phyloP scores from a whole-genome alignment of 2,113 vertebrate species.

The Phoenicopterus ruber region DNA sequence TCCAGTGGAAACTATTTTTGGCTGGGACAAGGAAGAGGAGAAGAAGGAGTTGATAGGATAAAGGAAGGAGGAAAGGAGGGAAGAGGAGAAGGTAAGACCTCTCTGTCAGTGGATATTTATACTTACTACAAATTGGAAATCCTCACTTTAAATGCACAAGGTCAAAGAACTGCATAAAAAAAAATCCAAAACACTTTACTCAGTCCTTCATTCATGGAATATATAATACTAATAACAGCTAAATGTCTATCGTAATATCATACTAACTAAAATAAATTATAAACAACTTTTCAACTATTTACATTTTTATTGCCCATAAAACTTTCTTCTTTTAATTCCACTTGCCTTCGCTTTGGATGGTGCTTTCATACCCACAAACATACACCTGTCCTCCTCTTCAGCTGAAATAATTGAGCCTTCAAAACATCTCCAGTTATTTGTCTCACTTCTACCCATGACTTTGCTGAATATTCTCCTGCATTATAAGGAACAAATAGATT shows the following conservation, averaged over 20 bases:
- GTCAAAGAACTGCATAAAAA: not conserved
- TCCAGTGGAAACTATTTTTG: not conserved
- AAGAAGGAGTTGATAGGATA: not conserved
- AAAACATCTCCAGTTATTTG: not conserved
- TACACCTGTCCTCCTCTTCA: not conserved
- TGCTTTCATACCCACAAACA: not conserved
- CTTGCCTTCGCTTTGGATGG: not conserved
- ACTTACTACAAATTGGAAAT: not conserved
- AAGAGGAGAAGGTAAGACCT: not conserved
- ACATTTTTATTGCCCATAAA: not conserved
- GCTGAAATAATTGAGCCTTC: not conserved
- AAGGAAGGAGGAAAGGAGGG: not conserved
- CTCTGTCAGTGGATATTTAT: not conserved
- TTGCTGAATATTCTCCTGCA: not conserved
- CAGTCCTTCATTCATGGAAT: not conserved
- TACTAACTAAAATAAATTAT: not conserved
- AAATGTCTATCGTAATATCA: not conserved
- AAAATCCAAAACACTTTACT: not conserved
- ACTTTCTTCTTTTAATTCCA: not conserved
- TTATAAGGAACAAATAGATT: not conserved
- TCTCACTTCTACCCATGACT: not conserved
- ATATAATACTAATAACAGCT: not conserved
- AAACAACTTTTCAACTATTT: not conserved
- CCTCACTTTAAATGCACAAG: not conserved
- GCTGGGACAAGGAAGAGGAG: not conserved